These are phyloP conservation scores for Agrotis exclamationis DNA, from an alignment of 2,888 invertebrate genomes.

Conservation along the genomic window DNA sequence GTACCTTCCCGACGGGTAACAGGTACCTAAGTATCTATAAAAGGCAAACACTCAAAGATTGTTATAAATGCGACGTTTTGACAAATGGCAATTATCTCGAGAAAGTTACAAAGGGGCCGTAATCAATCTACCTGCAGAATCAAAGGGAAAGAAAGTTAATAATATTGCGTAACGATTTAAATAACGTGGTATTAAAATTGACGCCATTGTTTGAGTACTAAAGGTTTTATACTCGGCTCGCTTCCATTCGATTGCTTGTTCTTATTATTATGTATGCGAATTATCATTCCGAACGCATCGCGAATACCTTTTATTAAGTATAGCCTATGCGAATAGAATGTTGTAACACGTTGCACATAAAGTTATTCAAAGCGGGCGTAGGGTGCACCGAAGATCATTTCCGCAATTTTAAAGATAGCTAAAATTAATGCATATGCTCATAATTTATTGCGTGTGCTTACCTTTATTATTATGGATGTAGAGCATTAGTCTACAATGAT, in stretches of 20 bases:
- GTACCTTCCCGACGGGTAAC: no score
- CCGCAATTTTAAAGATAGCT: conserved; percentile 42
- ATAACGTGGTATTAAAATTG: conserved; percentile 64
- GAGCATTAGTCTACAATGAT: conserved; percentile 49
- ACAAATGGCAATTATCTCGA: conserved; percentile 60
- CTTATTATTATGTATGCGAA: conserved; percentile 45
- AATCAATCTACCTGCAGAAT: conserved; percentile 55
- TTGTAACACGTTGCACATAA: conserved; percentile 47
- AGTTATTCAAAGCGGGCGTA: conserved; percentile 33
- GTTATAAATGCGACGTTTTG: conserved; percentile 37
- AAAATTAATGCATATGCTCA: conserved; percentile 38
- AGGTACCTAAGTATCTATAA: no score
- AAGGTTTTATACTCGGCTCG: conserved; percentile 34
- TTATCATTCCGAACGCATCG: conserved; percentile 65
- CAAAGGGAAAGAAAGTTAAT: conserved; percentile 66
- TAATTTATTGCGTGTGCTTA: conserved; percentile 4
- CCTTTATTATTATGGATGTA: conserved; percentile 23
- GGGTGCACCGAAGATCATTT: conserved; percentile 42
- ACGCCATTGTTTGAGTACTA: conserved; percentile 61
- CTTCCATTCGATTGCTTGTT: conserved; percentile 53
- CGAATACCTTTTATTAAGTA: conserved; percentile 58
- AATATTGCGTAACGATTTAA: conserved; percentile 63
- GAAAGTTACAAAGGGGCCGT: conserved; percentile 58
- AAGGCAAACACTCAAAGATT: neutral
- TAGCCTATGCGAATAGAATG: conserved; percentile 63